Base-by-base conservation (phyloP, 2,888 invertebrate species). In the Chloroclysta siterata region DNA sequence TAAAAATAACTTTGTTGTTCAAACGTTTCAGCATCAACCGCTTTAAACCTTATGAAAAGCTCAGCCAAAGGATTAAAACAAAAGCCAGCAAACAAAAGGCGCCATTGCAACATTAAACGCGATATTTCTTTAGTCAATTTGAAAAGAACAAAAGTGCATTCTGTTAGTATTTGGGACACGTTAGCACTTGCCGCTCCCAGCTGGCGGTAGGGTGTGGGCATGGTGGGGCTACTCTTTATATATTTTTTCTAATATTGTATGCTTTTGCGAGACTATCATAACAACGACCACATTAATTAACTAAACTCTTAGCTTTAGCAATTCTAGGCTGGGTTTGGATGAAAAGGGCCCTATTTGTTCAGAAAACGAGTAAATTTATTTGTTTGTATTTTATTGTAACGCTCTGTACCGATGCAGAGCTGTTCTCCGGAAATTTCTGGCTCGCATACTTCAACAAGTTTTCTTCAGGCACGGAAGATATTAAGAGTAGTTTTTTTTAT, bases 121-220 rank as follows among this genome's bases (percentile, higher is more conserved):
- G 60, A 69, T 71, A 69, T 65, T 68, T 66, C 66, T 64, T 67
- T 66, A 70, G 63, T 71, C 68, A 67, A 78, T 77, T 75, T 74
- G 69, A 71, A 75, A 77, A 75, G 76, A 78, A 80, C 79, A 80
- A 78, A 79, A 77, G 79, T 77, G 79, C 76, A 78, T 78, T 76
- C 74, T 69, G 70, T 67, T 72, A 66, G 76, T 79, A 78, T 78
- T 80, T 74, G 72, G 76, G 68, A 68, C 77, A 72, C 76, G 79
- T 77, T 77, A 72, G 71, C 75, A 73, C 76, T 79, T 73, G 73
- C 72, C 66, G 66, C 64, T 72, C 65, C 63, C 80, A 76, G 72
- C 72, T 72, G 73, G 50, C 1, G 29, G 63, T 53, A 66, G 72
- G 72, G 41, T 44, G 59, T 0, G 55, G 15, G 1, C 44, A 51